phyloP scores from a whole-genome alignment of 2,888 invertebrate species.

The Nephrotoma guestfalica region DNA sequence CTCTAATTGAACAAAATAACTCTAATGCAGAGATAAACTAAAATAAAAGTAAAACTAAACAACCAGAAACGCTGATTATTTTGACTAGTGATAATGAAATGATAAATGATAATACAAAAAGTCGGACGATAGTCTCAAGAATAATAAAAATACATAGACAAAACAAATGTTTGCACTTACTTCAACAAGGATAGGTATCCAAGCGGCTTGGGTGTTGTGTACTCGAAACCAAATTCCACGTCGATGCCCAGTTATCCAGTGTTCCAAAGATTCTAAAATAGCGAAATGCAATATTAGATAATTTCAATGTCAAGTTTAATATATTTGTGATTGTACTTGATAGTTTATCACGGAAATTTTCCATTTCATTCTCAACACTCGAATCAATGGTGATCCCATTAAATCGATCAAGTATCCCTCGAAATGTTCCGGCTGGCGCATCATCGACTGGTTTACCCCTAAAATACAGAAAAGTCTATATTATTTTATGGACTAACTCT shows the following conservation, averaged over 20 bases:
- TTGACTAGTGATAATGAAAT: not conserved
- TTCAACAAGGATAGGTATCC: constrained; percentile 61
- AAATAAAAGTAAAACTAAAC: not conserved
- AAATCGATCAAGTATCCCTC: constrained; percentile 45
- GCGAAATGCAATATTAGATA: constrained; percentile 17
- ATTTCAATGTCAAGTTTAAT: constrained; percentile 9
- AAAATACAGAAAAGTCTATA: not conserved
- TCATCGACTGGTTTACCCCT: constrained; percentile 19
- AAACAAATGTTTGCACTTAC: constrained; percentile 28
- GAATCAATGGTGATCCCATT: constrained; percentile 62
- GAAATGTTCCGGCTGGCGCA: constrained; percentile 29
- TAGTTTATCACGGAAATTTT: constrained; percentile 38
- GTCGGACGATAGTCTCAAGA: not conserved
- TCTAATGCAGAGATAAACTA: not conserved
- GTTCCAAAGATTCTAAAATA: constrained; percentile 48
- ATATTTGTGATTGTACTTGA: constrained; percentile 33
- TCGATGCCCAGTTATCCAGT: constrained; percentile 48
- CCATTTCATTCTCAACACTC: constrained; percentile 37
- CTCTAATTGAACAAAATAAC: not conserved
- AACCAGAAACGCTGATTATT: not conserved
- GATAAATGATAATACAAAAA: not conserved
- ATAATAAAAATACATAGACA: constrained; percentile 20
- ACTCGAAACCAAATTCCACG: constrained; percentile 75
- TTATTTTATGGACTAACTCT: not conserved
- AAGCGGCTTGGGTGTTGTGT: constrained; percentile 47